Evolutionary conservation across 2,888 invertebrate species (phyloP).

Genomic region (Agriopis aurantiaria): DNA sequence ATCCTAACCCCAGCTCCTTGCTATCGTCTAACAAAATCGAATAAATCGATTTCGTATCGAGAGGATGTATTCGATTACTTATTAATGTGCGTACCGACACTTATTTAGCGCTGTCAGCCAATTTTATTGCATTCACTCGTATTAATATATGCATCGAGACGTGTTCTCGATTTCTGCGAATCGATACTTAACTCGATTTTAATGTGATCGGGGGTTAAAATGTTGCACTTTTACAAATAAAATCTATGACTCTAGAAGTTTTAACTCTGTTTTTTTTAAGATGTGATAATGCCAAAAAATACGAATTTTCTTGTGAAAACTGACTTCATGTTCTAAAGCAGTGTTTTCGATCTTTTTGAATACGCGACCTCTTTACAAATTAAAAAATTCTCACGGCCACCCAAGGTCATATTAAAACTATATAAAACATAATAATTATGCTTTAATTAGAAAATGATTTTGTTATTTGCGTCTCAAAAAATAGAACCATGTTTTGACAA

Average conservation of each 20-base stretch:
- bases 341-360: too few species aligned
- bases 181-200: slow-evolving; percentile 65
- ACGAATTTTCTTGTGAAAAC: too few species aligned
- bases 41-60: slow-evolving; percentile 68
- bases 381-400: too few species aligned
- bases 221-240: background rate
- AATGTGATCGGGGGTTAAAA: slow-evolving; percentile 56
- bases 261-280: background rate
- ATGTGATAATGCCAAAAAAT: too few species aligned
- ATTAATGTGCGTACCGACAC: slow-evolving; percentile 77
- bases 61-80: slow-evolving; percentile 82
- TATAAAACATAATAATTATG: too few species aligned
- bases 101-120: slow-evolving; percentile 78
- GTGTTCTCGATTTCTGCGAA: slow-evolving; percentile 64
- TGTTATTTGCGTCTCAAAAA: too few species aligned
- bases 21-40: slow-evolving; percentile 64
- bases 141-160: slow-evolving; percentile 67
- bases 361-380: too few species aligned
- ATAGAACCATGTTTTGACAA: too few species aligned
- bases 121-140: slow-evolving; percentile 70
- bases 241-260: background rate
- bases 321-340: too few species aligned
- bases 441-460: too few species aligned
- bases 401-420: too few species aligned
- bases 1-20: slow-evolving; percentile 43